These are phyloP conservation scores for Polymixis lichenea DNA, from an alignment of 2,888 invertebrate species.

Conservation along the genomic window DNA sequence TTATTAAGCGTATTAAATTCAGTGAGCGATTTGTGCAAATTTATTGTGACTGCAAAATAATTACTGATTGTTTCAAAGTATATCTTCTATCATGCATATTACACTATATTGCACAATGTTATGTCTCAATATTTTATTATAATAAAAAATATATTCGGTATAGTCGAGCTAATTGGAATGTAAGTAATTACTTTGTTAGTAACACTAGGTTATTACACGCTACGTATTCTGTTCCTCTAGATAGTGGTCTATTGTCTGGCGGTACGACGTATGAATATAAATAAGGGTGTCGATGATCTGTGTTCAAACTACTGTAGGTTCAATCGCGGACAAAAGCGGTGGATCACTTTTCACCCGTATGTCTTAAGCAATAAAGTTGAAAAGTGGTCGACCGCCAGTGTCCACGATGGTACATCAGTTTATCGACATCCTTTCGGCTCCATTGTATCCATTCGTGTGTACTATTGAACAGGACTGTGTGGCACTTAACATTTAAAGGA, in stretches of 20 bases:
- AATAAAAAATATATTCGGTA: conserved; percentile 78
- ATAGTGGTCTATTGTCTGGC: neutral
- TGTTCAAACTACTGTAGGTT: neutral
- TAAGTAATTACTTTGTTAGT: conserved; percentile 52
- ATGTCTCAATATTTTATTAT: conserved; percentile 89
- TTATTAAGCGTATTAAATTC: conserved; percentile 73
- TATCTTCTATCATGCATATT: conserved; percentile 85
- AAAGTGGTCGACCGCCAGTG: too few relatives aligned
- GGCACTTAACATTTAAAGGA: conserved; percentile 7
- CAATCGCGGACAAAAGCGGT: too few relatives aligned
- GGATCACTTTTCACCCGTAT: too few relatives aligned
- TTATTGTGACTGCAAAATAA: conserved; percentile 85
- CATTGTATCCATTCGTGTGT: conserved; percentile 11
- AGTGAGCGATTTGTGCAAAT: conserved; percentile 86
- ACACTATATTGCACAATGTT: conserved; percentile 89
- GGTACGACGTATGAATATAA: conserved; percentile 5
- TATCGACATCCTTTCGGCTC: neutral
- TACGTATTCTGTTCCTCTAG: conserved; percentile 47
- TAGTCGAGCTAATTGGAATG: conserved; percentile 74
- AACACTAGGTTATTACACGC: conserved; percentile 41
- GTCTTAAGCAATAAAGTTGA: too few relatives aligned
- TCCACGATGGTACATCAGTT: neutral
- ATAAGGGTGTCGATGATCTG: conserved; percentile 11
- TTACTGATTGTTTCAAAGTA: conserved; percentile 85
- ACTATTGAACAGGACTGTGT: neutral